Evolutionary conservation across 2,888 invertebrate genomes (phyloP).

Genomic region (Synergus umbraculus): DNA sequence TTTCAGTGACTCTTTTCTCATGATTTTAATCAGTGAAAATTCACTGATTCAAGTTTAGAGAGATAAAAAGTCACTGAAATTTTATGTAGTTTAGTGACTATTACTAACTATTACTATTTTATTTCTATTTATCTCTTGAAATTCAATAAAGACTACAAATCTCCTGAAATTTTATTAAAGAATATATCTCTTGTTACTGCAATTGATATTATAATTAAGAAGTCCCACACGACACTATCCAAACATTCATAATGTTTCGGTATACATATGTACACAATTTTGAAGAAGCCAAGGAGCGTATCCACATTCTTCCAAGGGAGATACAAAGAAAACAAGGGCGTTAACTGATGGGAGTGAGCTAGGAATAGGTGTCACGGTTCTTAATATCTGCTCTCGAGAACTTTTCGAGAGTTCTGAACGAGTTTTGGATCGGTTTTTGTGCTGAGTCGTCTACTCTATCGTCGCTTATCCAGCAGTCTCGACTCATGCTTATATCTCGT

Average conservation of each 20-base stretch:
- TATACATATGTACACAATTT: conserved; percentile 38
- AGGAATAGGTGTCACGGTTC: conserved; percentile 31
- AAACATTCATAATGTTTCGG: conserved; percentile 1
- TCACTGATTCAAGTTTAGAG: too few relatives aligned
- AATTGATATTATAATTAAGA: conserved; percentile 1
- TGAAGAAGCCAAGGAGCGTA: conserved; percentile 57
- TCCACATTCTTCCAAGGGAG: conserved; percentile 57
- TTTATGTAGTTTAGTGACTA: too few relatives aligned
- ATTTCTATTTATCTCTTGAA: too few relatives aligned
- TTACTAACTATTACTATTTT: too few relatives aligned
- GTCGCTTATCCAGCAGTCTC: conserved; percentile 53
- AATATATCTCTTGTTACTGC: neutral
- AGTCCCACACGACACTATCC: neutral
- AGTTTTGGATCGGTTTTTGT: conserved; percentile 52
- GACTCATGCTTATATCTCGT: conserved; percentile 48
- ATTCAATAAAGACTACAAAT: too few relatives aligned
- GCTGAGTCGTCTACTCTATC: conserved; percentile 55
- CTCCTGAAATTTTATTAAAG: too few relatives aligned
- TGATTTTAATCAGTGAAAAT: too few relatives aligned
- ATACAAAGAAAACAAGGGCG: conserved; percentile 30
- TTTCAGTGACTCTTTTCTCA: too few relatives aligned
- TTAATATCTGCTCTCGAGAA: conserved; percentile 19
- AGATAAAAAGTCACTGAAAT: too few relatives aligned
- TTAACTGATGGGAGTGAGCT: conserved; percentile 23
- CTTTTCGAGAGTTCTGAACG: conserved; percentile 28